phyloP scores from a whole-genome alignment of 2,888 invertebrate genomes.

The Chamaedrilus cognettii region DNA sequence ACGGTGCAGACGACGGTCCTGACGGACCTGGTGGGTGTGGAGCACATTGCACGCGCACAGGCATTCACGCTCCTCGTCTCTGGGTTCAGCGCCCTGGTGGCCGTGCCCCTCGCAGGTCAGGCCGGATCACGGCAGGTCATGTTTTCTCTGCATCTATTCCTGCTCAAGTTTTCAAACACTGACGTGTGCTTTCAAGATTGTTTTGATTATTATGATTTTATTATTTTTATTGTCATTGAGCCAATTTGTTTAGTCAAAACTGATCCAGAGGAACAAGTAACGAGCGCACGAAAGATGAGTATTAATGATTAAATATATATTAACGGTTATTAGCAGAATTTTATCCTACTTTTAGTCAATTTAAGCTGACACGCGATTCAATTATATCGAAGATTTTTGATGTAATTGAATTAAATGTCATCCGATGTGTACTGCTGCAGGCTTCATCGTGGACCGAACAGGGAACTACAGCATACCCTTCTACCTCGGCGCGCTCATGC shows the following conservation, averaged over 20 bases:
- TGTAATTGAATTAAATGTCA: too few relatives aligned
- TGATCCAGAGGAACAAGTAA: too few relatives aligned
- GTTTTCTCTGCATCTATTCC: too few relatives aligned
- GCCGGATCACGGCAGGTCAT: too few relatives aligned
- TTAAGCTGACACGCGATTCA: not conserved
- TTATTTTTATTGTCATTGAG: too few relatives aligned
- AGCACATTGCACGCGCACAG: constrained; percentile 23
- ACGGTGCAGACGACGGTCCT: constrained; percentile 28
- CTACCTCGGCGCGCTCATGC: constrained; percentile 14
- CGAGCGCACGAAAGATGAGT: too few relatives aligned
- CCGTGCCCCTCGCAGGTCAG: constrained; percentile 29
- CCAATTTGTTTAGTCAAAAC: too few relatives aligned
- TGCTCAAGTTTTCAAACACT: too few relatives aligned
- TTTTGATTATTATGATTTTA: too few relatives aligned
- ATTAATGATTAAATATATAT: too few relatives aligned
- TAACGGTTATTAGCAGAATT: not conserved
- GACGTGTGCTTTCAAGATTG: too few relatives aligned
- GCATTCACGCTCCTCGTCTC: constrained; percentile 24
- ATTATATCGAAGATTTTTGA: not conserved
- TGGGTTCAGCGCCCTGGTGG: constrained; percentile 26
- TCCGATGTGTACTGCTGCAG: too few relatives aligned
- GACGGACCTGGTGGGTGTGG: constrained; percentile 24
- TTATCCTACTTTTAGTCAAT: not conserved
- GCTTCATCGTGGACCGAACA: constrained; percentile 21
- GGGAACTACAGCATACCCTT: constrained; percentile 26